These are phyloP conservation scores for Spinibarbus caldwelli DNA, from an alignment of 2,797 vertebrate genomes.

Conservation along the genomic window DNA sequence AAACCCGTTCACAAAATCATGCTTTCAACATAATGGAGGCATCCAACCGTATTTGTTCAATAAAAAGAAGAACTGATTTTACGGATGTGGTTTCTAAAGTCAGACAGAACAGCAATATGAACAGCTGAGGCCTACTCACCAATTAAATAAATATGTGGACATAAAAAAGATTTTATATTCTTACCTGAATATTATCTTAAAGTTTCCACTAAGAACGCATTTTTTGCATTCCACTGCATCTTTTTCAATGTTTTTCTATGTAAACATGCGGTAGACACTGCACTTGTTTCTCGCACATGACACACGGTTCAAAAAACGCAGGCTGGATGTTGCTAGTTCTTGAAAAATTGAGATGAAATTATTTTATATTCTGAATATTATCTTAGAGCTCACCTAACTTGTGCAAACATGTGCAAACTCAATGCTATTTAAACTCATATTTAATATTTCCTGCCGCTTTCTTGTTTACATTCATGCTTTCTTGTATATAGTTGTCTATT, in stretches of 20 bases:
- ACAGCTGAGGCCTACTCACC: neutral
- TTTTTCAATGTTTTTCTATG: neutral
- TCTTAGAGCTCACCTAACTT: neutral
- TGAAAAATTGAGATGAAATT: no score
- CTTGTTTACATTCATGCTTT: no score
- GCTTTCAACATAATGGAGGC: slow-evolving; percentile 24
- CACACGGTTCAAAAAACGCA: neutral
- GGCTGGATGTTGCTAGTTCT: neutral
- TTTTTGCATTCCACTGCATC: neutral
- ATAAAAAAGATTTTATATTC: no score
- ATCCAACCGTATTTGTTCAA: slow-evolving; percentile 17
- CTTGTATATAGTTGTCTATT: no score
- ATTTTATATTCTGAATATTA: neutral
- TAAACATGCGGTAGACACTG: neutral
- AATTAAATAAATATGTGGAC: neutral
- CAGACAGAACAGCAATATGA: neutral
- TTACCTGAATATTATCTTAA: neutral
- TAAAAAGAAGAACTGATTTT: slow-evolving; percentile 26
- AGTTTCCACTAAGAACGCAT: neutral
- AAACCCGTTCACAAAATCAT: slow-evolving; percentile 20
- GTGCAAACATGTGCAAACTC: neutral
- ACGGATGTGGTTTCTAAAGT: neutral
- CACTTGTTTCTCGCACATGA: neutral
- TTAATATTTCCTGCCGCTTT: neutral
- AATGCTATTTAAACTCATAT: neutral